Evolutionary conservation across 2,888 invertebrate species (phyloP), one percentile per base, ranked within the genome.

Genomic region (Helicoverpa assulta): DNA sequence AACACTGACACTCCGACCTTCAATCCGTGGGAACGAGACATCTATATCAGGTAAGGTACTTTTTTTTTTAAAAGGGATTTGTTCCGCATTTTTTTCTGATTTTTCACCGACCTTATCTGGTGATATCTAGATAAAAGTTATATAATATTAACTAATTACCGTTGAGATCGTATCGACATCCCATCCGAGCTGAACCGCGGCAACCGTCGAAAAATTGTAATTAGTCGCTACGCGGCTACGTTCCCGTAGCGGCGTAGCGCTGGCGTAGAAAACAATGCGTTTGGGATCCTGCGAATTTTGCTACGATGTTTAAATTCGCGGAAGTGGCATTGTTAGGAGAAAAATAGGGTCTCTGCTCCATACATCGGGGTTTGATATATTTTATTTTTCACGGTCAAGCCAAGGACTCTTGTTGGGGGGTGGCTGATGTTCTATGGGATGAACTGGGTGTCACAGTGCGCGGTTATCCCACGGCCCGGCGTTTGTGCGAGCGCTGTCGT

Each of bases 1-100:
- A 89, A 90, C 86, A 85, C 90, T 88, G 87, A 89, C 90, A 88
- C 90, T 88, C 91, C 95, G 95, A 95, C 95, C 95, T 95, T 94
- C 95, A 94, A 91, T 91, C 90, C 91, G 92, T 90, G 90, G 89
- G 94, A 94, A 93, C 93, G 93, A 94, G 93, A 94, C 93, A 87
- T 93, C 93, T 91, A 92, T 93, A 94, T 89, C 92, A 92, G 94
- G 95, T 95, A 89, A 88, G 94, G 88, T 85, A 80, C 73, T 87
- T 85, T 85, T 81, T 82, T 84, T 70, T 70, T 84, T 83, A 87
- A 83, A 83, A 40, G 40, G 64, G 58, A 82, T 76, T 26, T 58
- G 61, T 67, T 72, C 58, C 58, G 62, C 43, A 70, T 72, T 71
- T 82, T 59, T 75, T 53, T n/a, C 47, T 19, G 29, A 43, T 68